Conservation (phyloP, 2,888 invertebrate genomes). For the Dastarcus helophoroides region DNA sequence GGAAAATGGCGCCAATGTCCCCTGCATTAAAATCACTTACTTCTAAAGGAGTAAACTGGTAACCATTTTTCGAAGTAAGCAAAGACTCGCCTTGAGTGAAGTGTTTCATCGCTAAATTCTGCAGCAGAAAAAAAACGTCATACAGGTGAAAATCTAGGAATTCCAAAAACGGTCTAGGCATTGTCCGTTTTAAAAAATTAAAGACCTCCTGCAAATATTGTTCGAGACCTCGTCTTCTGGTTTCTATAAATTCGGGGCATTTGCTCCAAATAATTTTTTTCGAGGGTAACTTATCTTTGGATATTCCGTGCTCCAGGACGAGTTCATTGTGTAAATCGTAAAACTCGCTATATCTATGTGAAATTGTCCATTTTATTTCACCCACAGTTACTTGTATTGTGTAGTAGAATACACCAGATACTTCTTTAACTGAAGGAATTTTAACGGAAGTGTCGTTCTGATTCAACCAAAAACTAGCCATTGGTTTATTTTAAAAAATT, state of each 20-base stretch:
- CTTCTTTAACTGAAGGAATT: constrained; percentile 53
- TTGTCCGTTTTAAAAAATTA: constrained; percentile 59
- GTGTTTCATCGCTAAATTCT: constrained; percentile 68
- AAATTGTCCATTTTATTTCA: constrained; percentile 70
- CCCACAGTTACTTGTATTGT: constrained; percentile 58
- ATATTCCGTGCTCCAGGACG: constrained; percentile 67
- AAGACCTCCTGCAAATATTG: constrained; percentile 70
- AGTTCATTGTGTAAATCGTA: constrained; percentile 75
- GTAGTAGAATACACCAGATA: constrained; percentile 60
- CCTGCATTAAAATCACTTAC: constrained; percentile 42
- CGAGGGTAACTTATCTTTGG: constrained; percentile 79
- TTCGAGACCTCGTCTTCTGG: constrained; percentile 67
- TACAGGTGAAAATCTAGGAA: constrained; percentile 85
- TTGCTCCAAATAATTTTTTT: constrained; percentile 89
- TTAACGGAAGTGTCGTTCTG: constrained; percentile 53
- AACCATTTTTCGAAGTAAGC: constrained; percentile 47
- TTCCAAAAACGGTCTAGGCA: constrained; percentile 70
- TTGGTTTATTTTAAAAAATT: constrained; percentile 24
- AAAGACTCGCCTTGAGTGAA: constrained; percentile 62
- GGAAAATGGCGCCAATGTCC: too few species aligned
- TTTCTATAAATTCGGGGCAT: constrained; percentile 77
- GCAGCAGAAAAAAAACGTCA: constrained; percentile 77
- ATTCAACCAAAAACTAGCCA: constrained; percentile 66
- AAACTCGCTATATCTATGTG: constrained; percentile 84
- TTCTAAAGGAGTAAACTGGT: constrained; percentile 68